Evolutionary conservation across 2,888 invertebrate genomes (phyloP), one percentile per base, ranked within the genome.

Genomic region (Cosmia trapezina): DNA sequence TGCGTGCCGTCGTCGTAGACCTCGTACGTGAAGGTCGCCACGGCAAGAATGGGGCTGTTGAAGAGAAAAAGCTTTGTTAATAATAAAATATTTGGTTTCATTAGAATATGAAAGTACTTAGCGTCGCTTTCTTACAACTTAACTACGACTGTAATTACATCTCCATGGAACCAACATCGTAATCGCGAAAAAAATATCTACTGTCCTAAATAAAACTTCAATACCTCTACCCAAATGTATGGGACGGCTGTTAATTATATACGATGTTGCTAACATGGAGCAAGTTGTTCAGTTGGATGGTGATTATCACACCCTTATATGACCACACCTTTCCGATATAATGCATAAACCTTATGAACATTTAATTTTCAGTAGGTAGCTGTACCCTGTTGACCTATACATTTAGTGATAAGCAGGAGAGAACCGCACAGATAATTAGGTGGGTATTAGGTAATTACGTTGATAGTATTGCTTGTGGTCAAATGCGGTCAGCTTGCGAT

Each of bases 41-140:
- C 98, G 87, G 97, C 97, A 87, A 99, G 96, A 89, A 98, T 98
- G 33, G 99, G 99, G 93, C 98, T 98, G 97, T 80, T 90, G 89
- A 89, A 88, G 85, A 89, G 90, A 88, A 85, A 74, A 73, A 59
- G 4, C 1, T 53, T 61, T 49, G 4, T 72, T 65, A 77, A 17
- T 77, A 17, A 19, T 11, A 43, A 37, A 0, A 14, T 49, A 28
- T n/a, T 43, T 22, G 14, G 2, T 19, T 70, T 14, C 14, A 1
- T 22, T 7, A 11, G n/a, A 7, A 49, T 28, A 54, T 47, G 12
- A 66, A 12, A 37, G 4, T 22, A 3, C 28, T 28, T 28, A 28
- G 28, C 28, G 28, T 28, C 28, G n/a, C 19, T 45, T 22, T 28
- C 0, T 22, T 37, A 65, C 4, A 41, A 28, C 9, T 37, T 37